Evolutionary conservation across 2,888 invertebrate species (phyloP).

Genomic region (Eretmocerus hayati): DNA sequence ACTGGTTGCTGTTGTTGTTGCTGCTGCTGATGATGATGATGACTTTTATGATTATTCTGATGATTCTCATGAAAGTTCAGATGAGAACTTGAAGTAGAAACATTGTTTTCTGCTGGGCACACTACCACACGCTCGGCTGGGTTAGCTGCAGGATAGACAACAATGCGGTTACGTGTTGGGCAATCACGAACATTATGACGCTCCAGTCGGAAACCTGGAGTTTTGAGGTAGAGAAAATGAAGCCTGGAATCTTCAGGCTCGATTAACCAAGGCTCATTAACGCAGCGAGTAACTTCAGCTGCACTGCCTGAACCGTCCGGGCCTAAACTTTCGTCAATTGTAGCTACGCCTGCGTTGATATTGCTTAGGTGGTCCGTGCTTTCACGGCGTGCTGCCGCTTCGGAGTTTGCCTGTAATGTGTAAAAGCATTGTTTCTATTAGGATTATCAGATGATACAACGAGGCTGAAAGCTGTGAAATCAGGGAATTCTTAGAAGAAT

Average conservation of each 20-base stretch:
- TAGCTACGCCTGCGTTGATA: constrained; percentile 10
- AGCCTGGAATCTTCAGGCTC: constrained; percentile 65
- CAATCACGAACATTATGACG: constrained; percentile 50
- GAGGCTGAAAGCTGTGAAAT: too few relatives aligned
- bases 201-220: constrained; percentile 59
- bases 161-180: constrained; percentile 63
- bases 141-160: constrained; percentile 65
- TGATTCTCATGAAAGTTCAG: too few relatives aligned
- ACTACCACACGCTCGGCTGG: constrained; percentile 59
- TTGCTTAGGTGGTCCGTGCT: constrained; percentile 1
- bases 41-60: constrained; percentile 7
- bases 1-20: too few relatives aligned
- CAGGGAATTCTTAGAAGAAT: too few relatives aligned
- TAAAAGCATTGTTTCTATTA: not conserved
- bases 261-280: constrained; percentile 71
- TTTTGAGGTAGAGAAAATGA: constrained; percentile 65
- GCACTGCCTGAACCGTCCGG: constrained; percentile 1
- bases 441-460: too few relatives aligned
- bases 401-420: constrained; percentile 3
- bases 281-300: constrained; percentile 50
- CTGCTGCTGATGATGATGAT: too few relatives aligned
- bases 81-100: constrained; percentile 23
- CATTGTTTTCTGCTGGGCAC: constrained; percentile 54
- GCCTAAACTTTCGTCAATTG: constrained; percentile 15
- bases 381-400: constrained; percentile 1